Evolutionary conservation across 2,888 invertebrate species (phyloP).

Genomic region (Unio delphinus): DNA sequence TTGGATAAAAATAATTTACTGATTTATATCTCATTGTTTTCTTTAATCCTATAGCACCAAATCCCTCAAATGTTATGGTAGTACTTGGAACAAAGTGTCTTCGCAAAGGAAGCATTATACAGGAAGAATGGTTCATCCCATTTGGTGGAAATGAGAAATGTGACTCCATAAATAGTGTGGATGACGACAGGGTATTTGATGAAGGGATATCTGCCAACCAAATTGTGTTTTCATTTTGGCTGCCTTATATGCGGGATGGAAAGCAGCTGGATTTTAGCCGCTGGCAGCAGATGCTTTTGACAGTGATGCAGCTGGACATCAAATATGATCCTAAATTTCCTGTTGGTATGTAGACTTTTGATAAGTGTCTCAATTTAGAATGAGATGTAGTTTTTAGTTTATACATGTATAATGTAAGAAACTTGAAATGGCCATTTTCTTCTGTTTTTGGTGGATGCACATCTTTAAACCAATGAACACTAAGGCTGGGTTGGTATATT

Average conservation of each 20-base stretch:
- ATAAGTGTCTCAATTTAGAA: no score
- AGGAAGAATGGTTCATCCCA: conserved; percentile 81
- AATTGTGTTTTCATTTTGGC: conserved; percentile 89
- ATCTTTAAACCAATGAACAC: no score
- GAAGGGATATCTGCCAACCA: conserved; percentile 40
- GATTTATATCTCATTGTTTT: conserved; percentile 30
- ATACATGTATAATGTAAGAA: neutral
- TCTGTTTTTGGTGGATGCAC: no score
- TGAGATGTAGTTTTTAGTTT: no score
- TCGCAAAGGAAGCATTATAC: conserved; percentile 73
- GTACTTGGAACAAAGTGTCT: conserved; percentile 87
- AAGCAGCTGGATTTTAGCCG: conserved; percentile 88
- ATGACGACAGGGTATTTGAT: conserved; percentile 34
- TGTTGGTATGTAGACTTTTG: conserved; percentile 36
- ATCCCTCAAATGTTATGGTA: conserved; percentile 87
- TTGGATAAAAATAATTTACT: conserved; percentile 5
- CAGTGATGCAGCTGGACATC: conserved; percentile 90
- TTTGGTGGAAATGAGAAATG: conserved; percentile 78
- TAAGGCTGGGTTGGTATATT: no score
- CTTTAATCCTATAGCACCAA: conserved; percentile 78
- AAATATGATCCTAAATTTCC: conserved; percentile 68
- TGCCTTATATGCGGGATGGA: conserved; percentile 88
- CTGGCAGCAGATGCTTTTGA: conserved; percentile 98
- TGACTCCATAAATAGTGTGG: conserved; percentile 58
- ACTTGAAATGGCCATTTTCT: no score